A percentile compares a stretch with the other conserved stretches of the same genome.
Conservation (phyloP, 2,888 invertebrate species). For the Lasiommata megera region DNA sequence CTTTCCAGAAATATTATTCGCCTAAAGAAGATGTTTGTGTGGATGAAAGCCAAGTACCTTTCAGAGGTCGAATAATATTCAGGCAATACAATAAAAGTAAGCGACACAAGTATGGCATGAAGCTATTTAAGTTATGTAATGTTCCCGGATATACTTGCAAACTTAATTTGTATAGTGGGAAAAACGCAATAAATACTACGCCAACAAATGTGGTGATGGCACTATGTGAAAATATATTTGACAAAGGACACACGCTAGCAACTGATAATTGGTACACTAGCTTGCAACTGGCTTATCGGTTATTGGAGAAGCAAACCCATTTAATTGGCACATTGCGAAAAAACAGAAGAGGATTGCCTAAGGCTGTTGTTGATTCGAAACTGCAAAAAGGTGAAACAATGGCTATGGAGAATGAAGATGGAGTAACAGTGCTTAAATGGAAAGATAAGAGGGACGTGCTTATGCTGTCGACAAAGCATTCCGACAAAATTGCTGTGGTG, state of each 20-base stretch:
- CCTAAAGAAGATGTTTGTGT: conserved; percentile 11
- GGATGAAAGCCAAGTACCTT: conserved; percentile 18
- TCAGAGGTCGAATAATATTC: conserved; percentile 16
- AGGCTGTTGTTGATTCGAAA: conserved; percentile 27
- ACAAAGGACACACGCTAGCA: conserved; percentile 36
- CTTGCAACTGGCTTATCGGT: conserved; percentile 32
- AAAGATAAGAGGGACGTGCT: conserved; percentile 34
- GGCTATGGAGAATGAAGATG: conserved; percentile 31
- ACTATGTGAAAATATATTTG: conserved; percentile 38
- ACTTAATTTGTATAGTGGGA: conserved; percentile 39
- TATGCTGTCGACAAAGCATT: conserved; percentile 32
- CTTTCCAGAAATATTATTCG: conserved; percentile 8
- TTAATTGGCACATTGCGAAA: conserved; percentile 35
- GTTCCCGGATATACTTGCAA: conserved; percentile 43
- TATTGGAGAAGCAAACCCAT: conserved; percentile 37
- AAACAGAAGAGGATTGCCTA: conserved; percentile 30
- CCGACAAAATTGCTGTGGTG: background rate
- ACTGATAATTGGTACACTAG: conserved; percentile 45
- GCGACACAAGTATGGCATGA: conserved; percentile 36
- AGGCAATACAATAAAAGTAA: conserved; percentile 18
- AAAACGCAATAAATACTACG: conserved; percentile 36
- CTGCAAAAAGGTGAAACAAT: conserved; percentile 31
- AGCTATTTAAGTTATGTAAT: conserved; percentile 43
- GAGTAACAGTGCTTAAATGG: conserved; percentile 31
- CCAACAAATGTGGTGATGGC: conserved; percentile 40